Evolutionary conservation across 2,888 invertebrate species (phyloP).

Genomic region (Erebia epiphron): DNA sequence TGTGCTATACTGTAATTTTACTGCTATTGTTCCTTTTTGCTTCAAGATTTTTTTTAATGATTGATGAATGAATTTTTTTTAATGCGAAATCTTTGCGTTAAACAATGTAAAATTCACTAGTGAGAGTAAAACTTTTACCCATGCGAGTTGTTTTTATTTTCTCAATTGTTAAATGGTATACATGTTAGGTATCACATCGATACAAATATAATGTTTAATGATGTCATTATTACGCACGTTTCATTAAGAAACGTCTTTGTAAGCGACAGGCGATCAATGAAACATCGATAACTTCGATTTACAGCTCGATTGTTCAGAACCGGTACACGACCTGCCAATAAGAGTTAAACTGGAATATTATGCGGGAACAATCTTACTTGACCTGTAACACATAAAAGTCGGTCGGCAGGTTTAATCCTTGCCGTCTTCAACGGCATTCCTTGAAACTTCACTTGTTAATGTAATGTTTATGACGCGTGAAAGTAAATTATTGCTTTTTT

Average conservation of each 20-base stretch:
- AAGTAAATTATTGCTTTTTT: constrained; percentile 36
- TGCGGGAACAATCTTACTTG: constrained; percentile 67
- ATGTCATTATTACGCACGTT: constrained; percentile 23
- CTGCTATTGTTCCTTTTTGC: constrained; percentile 17
- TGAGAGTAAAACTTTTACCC: constrained; percentile 22
- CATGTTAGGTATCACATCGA: not conserved
- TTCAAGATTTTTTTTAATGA: constrained; percentile 5
- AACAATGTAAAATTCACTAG: constrained; percentile 17
- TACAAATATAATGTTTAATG: constrained; percentile 18
- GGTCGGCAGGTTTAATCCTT: constrained; percentile 72
- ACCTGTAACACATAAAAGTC: constrained; percentile 71
- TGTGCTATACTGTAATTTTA: constrained; percentile 11
- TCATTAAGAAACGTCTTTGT: constrained; percentile 17
- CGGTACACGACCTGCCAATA: constrained; percentile 57
- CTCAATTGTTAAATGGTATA: constrained; percentile 10
- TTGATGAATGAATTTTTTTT: too few relatives aligned
- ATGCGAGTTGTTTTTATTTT: not conserved
- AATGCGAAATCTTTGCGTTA: constrained; percentile 10
- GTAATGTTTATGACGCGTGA: constrained; percentile 44
- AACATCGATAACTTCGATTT: constrained; percentile 60
- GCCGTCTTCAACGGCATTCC: constrained; percentile 54
- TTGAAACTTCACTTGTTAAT: constrained; percentile 48
- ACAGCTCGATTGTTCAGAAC: constrained; percentile 70
- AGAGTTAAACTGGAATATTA: constrained; percentile 64
- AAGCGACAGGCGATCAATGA: constrained; percentile 40